Conservation (phyloP, 2,113 vertebrate species). For the Sakesphorus luctuosus region DNA sequence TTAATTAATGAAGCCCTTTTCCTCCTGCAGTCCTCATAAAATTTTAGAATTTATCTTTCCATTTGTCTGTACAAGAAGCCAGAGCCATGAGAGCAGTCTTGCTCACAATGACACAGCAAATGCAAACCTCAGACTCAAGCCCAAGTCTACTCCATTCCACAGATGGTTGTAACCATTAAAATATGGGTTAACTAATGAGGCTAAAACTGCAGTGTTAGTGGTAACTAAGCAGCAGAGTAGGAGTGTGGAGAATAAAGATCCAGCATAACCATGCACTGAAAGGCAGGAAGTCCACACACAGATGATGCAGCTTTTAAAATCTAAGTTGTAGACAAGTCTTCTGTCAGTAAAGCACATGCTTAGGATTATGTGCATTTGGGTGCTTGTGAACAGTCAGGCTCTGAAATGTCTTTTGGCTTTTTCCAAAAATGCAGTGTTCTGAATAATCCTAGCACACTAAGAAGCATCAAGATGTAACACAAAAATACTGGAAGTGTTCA, state of each 20-base stretch:
- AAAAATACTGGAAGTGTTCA: neutral
- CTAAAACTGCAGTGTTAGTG: neutral
- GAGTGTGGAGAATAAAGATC: neutral
- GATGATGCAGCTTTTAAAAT: neutral
- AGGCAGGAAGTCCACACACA: neutral
- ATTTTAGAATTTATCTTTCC: neutral
- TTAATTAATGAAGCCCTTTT: neutral
- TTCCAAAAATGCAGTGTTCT: neutral
- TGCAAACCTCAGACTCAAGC: neutral
- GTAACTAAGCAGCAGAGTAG: neutral
- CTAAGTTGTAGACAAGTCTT: neutral
- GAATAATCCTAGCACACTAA: neutral
- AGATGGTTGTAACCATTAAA: neutral
- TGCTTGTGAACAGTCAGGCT: neutral
- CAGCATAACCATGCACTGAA: neutral
- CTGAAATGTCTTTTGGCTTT: neutral
- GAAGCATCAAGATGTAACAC: neutral
- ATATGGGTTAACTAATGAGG: neutral
- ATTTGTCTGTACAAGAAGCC: neutral
- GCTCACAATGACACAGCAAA: neutral
- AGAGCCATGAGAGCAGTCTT: neutral
- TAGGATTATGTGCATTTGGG: neutral
- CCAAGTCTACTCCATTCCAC: neutral
- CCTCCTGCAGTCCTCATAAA: neutral
- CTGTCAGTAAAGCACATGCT: neutral